Conservation (phyloP, 2,888 invertebrate species). For the Pilophorus perplexus region DNA sequence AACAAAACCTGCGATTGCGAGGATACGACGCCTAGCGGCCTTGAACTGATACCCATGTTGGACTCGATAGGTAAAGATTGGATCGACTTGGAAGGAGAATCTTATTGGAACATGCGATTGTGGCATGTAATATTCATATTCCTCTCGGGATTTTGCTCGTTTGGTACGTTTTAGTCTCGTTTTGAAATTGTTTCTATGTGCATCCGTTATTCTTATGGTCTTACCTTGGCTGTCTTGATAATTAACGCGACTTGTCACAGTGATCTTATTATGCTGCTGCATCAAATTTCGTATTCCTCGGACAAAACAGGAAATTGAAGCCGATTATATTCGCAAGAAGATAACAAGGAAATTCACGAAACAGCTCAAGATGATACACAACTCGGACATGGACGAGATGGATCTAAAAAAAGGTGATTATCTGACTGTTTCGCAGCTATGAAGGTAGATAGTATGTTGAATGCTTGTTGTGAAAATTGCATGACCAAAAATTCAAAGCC, state of each 20-base stretch:
- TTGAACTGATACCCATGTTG: no score
- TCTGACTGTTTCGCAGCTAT: neutral
- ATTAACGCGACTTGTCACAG: constrained; percentile 55
- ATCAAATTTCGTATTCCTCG: constrained; percentile 86
- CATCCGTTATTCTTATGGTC: neutral
- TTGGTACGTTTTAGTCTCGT: constrained; percentile 61
- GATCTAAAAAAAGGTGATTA: constrained; percentile 67
- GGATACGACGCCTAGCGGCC: no score
- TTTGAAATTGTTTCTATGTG: neutral
- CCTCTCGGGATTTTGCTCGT: constrained; percentile 61
- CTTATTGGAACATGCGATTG: constrained; percentile 64
- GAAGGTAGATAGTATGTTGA: no score
- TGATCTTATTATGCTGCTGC: constrained; percentile 84
- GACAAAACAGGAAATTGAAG: constrained; percentile 93
- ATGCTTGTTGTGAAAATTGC: neutral
- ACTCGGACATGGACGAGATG: constrained; percentile 81
- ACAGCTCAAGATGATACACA: constrained; percentile 75
- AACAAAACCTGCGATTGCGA: constrained; percentile 3
- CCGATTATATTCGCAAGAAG: constrained; percentile 81
- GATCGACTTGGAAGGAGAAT: constrained; percentile 20
- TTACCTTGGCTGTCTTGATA: no score
- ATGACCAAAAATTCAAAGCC: neutral
- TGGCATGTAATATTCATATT: constrained; percentile 80
- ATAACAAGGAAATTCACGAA: constrained; percentile 79
- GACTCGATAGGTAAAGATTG: no score